Conservation (phyloP, 1,140 invertebrate genomes). For the Pseudomyrmex dendroicus region DNA sequence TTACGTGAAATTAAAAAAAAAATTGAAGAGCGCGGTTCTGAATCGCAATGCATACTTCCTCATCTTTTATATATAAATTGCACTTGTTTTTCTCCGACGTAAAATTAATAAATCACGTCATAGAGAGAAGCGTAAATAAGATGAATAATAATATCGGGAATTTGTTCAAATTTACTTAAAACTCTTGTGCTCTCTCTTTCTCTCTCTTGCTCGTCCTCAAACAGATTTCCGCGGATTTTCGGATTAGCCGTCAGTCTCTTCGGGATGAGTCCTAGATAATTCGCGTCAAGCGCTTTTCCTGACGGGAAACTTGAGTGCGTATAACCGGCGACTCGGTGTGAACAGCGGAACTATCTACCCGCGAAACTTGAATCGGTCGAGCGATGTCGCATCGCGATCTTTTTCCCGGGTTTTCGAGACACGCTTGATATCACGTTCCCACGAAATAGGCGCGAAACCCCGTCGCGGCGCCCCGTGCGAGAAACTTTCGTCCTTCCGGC, state of each 20-base stretch:
- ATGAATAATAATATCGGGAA: conserved; percentile 9
- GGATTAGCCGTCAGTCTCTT: conserved; percentile 41
- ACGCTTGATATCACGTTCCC: conserved; percentile 20
- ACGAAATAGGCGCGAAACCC: conserved; percentile 41
- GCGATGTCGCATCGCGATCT: background rate
- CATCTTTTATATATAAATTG: no score
- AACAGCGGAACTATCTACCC: conserved; percentile 23
- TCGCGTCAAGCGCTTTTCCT: conserved; percentile 25
- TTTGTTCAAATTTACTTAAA: conserved; percentile 21
- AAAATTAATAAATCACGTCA: background rate
- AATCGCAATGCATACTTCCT: background rate
- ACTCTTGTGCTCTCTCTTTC: background rate
- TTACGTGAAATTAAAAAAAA: no score
- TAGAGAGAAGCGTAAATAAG: background rate
- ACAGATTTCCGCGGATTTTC: conserved; percentile 19
- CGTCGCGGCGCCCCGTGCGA: conserved; percentile 5
- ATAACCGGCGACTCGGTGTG: background rate
- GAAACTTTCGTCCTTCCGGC: conserved; percentile 67
- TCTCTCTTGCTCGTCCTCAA: conserved; percentile 1
- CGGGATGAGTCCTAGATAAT: conserved; percentile 37
- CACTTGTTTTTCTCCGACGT: background rate
- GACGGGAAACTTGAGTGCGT: conserved; percentile 10
- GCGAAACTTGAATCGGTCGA: conserved; percentile 24
- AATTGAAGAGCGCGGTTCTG: no score
- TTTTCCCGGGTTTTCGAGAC: no score